Evolutionary conservation across 2,797 vertebrate species (phyloP).

Genomic region (Coregonus suidteri): DNA sequence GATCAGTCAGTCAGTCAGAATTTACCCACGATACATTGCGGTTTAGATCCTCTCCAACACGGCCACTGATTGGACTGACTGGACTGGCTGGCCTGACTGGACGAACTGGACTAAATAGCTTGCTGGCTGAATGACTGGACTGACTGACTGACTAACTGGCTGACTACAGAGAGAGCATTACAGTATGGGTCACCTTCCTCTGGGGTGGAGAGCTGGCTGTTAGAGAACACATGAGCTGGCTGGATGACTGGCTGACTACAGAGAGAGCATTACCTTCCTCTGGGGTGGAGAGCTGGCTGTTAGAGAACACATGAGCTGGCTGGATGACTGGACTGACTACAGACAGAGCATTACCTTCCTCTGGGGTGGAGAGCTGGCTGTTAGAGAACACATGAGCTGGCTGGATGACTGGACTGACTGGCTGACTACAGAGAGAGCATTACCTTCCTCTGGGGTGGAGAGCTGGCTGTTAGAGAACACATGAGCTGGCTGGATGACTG

Average conservation of each 20-base stretch:
- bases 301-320: slow-evolving; percentile 80
- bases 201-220: slow-evolving; percentile 78
- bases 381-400: neutral
- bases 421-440: neutral
- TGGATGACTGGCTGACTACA: neutral
- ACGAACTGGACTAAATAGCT: neutral
- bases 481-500: slow-evolving; percentile 61
- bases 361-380: no score
- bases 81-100: neutral
- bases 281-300: slow-evolving; percentile 78
- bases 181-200: slow-evolving; percentile 83
- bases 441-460: slow-evolving; percentile 87
- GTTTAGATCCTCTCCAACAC: no score
- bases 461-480: slow-evolving; percentile 81
- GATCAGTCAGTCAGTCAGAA: no score
- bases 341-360: no score
- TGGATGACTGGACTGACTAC: no score
- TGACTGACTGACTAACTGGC: neutral
- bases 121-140: neutral
- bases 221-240: slow-evolving; percentile 70
- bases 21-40: no score
- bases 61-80: neutral
- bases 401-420: neutral
- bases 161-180: neutral
- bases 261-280: slow-evolving; percentile 82